Evolutionary conservation across 1,140 invertebrate species (phyloP), one percentile per base, ranked within the genome.

Genomic region (Drosophila lini): DNA sequence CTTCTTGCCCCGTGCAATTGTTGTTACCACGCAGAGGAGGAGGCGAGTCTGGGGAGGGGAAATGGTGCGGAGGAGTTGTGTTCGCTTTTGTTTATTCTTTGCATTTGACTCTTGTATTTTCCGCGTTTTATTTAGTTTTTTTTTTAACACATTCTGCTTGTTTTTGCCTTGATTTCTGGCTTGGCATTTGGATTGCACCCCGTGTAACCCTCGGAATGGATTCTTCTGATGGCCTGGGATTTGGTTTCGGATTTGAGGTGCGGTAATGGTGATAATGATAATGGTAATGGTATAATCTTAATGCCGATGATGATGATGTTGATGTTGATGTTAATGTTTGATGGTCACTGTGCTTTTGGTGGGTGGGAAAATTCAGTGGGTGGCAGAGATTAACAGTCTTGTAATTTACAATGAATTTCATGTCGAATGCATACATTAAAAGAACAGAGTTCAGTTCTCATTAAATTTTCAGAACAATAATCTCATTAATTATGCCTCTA

Each of bases 111-210:
- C 56, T 63, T 60, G 61, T 32, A 28, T 74, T 68, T 74, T 58
- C 36, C 65, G 50, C 41, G 55, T 38, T 4, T 45, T 22, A 22
- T 22, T 22, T 22, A 22, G 22, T 1, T 32, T 32, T 52, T 34
- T 34, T 28, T 36, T 52, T 10, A 10, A 50, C 47, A 50, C 25
- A 78, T 62, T 79, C 64, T 69, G 63, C 36, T 60, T 36, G 55
- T 60, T 59, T 60, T 52, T 73, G 63, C 67, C 45, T 67, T 67
- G 61, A 67, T 74, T 59, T 57, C 48, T 64, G 36, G 44, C 22
- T 80, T 79, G 69, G 61, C 69, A 80, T 80, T 80, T 75, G 16
- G 63, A 61, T 70, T 78, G 63, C 63, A 77, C 28, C 32, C 53
- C 38, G 52, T 50, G 52, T 57, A 60, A 59, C 61, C 38, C 61